Percentiles rank a stretch among this genome's conserved stretches.
Evolutionary conservation across 23 tunicate genomes (phyloP).

Genomic region (Ciona savignyi): DNA sequence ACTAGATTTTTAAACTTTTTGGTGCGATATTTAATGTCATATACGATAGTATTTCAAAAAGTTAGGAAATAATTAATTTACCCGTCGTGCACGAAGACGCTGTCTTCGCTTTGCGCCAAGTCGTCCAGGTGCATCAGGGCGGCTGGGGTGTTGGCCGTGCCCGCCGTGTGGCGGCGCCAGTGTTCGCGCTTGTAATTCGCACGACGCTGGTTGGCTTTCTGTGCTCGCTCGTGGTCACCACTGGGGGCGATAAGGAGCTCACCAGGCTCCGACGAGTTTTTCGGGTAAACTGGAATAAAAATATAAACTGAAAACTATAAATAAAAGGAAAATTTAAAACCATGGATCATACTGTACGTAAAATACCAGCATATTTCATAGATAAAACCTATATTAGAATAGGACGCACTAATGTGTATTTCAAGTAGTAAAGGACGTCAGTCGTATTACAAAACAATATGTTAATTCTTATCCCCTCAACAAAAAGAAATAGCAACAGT

Average conservation of each 20-base stretch:
- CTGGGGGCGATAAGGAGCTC: slow-evolving; percentile 26
- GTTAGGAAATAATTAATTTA: slow-evolving; percentile 4
- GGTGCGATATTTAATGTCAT: too few relatives aligned
- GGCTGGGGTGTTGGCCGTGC: background rate
- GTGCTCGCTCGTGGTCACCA: slow-evolving; percentile 12
- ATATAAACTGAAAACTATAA: background rate
- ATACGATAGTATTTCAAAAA: too few relatives aligned
- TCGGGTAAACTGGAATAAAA: background rate
- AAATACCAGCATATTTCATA: background rate
- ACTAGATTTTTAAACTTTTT: too few relatives aligned
- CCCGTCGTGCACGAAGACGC: slow-evolving; percentile 49
- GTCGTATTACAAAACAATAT: too few relatives aligned
- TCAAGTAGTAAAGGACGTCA: too few relatives aligned
- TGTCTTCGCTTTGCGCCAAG: slow-evolving; percentile 50
- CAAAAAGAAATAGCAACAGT: too few relatives aligned
- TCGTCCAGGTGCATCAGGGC: slow-evolving; percentile 12
- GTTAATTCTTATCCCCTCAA: too few relatives aligned
- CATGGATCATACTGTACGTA: background rate
- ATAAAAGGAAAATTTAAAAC: background rate
- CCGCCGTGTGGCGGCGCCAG: slow-evolving; percentile 20
- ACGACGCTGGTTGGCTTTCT: slow-evolving; percentile 3
- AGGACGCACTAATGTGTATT: too few relatives aligned
- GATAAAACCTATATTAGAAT: too few relatives aligned
- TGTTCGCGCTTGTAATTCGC: slow-evolving; percentile 34
- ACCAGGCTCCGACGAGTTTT: slow-evolving; percentile 42